These are phyloP conservation scores for Minunthozetes semirufus DNA, from an alignment of 2,888 invertebrate species.

Conservation along the genomic window DNA sequence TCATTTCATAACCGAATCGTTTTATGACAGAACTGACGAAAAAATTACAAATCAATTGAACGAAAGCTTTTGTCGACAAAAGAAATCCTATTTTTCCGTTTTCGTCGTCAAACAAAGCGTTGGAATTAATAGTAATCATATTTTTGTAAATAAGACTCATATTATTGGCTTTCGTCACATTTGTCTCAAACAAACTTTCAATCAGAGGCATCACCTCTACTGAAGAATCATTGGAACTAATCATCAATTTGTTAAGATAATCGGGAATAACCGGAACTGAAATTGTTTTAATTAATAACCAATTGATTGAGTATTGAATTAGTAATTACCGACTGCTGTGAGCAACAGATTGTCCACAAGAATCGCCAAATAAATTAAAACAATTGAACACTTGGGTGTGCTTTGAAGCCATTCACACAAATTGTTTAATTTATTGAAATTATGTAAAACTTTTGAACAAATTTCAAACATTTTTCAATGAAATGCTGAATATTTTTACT, in stretches of 20 bases:
- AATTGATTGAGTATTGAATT: too few species aligned
- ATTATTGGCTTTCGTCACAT: background rate
- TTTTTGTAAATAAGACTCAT: background rate
- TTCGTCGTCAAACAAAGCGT: slow-evolving; percentile 41
- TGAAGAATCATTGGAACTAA: background rate
- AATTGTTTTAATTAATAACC: background rate
- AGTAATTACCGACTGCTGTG: slow-evolving; percentile 73
- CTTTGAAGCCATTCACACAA: slow-evolving; percentile 28
- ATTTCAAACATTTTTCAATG: slow-evolving; percentile 10
- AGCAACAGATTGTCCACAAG: slow-evolving; percentile 70
- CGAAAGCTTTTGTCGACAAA: slow-evolving; percentile 67
- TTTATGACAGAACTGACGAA: slow-evolving; percentile 63
- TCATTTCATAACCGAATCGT: slow-evolving; percentile 60
- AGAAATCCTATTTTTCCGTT: slow-evolving; percentile 49
- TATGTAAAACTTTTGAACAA: background rate
- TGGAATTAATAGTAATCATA: slow-evolving; percentile 24
- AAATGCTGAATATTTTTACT: background rate
- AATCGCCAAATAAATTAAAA: slow-evolving; percentile 51
- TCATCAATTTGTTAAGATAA: slow-evolving; percentile 52
- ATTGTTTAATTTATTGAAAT: background rate
- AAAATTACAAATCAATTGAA: slow-evolving; percentile 70
- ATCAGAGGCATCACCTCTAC: background rate
- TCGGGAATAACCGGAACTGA: slow-evolving; percentile 73
- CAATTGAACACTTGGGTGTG: slow-evolving; percentile 48
- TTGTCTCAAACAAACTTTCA: background rate